phyloP scores from a whole-genome alignment of 2,113 vertebrate genomes.

The Oryzias woworae region DNA sequence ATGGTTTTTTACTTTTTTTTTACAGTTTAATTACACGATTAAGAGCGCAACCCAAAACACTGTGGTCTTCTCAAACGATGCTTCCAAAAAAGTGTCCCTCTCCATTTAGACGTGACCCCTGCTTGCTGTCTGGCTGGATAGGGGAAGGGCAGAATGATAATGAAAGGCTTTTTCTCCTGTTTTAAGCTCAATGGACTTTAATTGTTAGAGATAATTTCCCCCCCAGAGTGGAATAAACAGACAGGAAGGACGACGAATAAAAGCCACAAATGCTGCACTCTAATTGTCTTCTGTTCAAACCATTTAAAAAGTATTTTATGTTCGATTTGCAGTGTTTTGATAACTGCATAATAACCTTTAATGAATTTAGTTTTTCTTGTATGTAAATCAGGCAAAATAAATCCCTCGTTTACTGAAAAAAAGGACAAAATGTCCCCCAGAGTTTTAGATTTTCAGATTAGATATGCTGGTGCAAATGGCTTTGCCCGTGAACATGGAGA shows the following conservation, averaged over 20 bases:
- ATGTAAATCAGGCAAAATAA: conserved; percentile 24
- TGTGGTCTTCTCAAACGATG: conserved; percentile 76
- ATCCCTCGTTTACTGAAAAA: conserved; percentile 15
- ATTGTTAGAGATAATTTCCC: conserved; percentile 73
- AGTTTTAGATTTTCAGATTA: conserved; percentile 41
- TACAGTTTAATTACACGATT: conserved; percentile 83
- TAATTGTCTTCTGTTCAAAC: conserved; percentile 1
- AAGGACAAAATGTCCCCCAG: conserved; percentile 20
- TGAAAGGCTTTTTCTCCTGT: conserved; percentile 77
- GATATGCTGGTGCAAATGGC: conserved; percentile 13
- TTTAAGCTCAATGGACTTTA: conserved; percentile 71
- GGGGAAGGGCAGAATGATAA: conserved; percentile 61
- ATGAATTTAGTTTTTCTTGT: conserved; percentile 10
- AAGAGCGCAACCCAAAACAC: conserved; percentile 73
- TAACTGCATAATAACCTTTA: conserved; percentile 18
- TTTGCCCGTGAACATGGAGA: conserved; percentile 44
- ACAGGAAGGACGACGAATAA: conserved; percentile 18
- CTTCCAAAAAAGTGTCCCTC: conserved; percentile 74
- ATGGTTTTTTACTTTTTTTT: conserved; percentile 38
- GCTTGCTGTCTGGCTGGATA: conserved; percentile 49
- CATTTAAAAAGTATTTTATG: conserved; percentile 39
- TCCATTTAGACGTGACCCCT: conserved; percentile 78
- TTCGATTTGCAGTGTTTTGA: conserved; percentile 23
- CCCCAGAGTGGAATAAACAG: conserved; percentile 64
- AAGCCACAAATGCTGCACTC: not conserved